Evolutionary conservation across 2,888 invertebrate species (phyloP), one percentile per base, ranked within the genome.

Genomic region (Seira sanloemensis): DNA sequence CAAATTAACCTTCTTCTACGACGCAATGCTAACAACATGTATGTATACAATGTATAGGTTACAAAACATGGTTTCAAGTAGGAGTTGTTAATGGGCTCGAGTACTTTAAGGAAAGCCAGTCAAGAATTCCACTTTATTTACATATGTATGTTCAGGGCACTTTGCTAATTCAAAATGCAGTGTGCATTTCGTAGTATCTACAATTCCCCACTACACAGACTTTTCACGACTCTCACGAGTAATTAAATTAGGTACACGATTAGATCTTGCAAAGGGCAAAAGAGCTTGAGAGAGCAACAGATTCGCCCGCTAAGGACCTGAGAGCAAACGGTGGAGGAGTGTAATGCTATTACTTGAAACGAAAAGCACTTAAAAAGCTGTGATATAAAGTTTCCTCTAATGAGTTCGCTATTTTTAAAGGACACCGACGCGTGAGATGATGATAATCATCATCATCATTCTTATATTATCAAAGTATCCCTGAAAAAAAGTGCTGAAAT

Each of bases 211-310:
- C 62, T 50, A 16, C 16, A 50, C n/a, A 16, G 50, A 62, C 62
- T 21, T 37, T 69, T 69, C n/a, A 26, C 16, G 69, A 37, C 69
- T 7, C 27, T 9, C 27, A 27, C 69, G 19, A 69, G 69, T 69
- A 69, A 69, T 69, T 69, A 69, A 69, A 69, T 69, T 69, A 69
- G 27, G 69, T 21, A 69, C 9, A 21, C 5, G 27, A 24, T 21
- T 5, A 21, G 23, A 66, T 37, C 12, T 37, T 37, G 37, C 5
- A 62, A 62, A 62, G 23, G 19, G 19, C 23, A 37, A 69, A n/a
- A n/a, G n/a, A n/a, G n/a, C n/a, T n/a, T n/a, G n/a, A n/a, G n/a
- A n/a, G n/a, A 69, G 69, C 69, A 27, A 69, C 27, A 69, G 27
- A 21, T 69, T 24, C 66, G 23, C 9, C 5, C 66, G 21, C 21